phyloP scores from a whole-genome alignment of 2,888 invertebrate genomes.

The Thysanoteuthis rhombus region DNA sequence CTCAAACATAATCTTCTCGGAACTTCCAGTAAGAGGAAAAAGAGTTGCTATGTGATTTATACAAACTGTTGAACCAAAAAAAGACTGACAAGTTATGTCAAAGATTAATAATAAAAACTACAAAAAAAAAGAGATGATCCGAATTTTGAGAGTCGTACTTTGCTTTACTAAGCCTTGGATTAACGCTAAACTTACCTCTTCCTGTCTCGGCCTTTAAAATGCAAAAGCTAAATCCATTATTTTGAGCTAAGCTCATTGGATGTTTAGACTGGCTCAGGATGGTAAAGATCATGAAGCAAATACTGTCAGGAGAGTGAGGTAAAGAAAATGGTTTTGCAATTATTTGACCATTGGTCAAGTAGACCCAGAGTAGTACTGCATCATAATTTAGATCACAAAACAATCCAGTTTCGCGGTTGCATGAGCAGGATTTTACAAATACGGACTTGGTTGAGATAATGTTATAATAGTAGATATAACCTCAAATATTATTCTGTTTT shows the following conservation, averaged over 20 bases:
- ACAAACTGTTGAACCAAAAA: not conserved
- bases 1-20: too few species aligned
- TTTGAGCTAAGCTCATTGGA: not conserved
- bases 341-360: not conserved
- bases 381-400: too few species aligned
- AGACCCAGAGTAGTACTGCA: not conserved
- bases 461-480: too few species aligned
- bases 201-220: not conserved
- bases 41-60: not conserved
- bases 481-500: too few species aligned
- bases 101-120: not conserved
- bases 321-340: not conserved
- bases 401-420: too few species aligned
- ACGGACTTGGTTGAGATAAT: too few species aligned
- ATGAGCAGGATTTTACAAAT: too few species aligned
- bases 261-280: not conserved
- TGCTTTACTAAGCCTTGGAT: not conserved
- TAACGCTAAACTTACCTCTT: not conserved
- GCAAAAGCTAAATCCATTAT: not conserved
- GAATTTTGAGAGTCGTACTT: not conserved
- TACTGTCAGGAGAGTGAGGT: not conserved
- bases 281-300: not conserved
- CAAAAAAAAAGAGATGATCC: not conserved
- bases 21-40: not conserved
- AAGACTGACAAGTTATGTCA: not conserved